These are phyloP conservation scores for Dendrolimus houi DNA, from an alignment of 2,888 invertebrate species.

Conservation along the genomic window DNA sequence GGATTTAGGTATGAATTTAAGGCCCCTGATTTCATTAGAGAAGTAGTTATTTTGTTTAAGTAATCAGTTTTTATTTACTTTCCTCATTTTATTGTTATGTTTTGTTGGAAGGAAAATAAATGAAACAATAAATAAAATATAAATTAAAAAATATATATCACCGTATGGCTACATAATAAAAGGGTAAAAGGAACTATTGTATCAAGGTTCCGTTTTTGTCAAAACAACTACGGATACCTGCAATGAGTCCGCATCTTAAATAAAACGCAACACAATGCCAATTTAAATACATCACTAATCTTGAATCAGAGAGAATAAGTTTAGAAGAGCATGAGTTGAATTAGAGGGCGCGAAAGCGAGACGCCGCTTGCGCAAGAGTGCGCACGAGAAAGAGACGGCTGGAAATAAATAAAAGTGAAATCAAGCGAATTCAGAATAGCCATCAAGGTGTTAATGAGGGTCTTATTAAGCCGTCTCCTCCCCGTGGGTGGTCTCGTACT, in stretches of 20 bases:
- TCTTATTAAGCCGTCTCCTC: conserved; percentile 74
- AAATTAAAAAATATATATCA: too few relatives aligned
- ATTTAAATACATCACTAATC: conserved; percentile 74
- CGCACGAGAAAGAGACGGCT: conserved; percentile 38
- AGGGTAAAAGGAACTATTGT: too few relatives aligned
- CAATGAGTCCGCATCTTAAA: conserved; percentile 18
- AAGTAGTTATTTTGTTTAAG: too few relatives aligned
- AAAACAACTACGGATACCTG: too few relatives aligned
- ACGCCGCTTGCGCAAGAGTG: conserved; percentile 32
- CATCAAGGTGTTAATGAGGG: conserved; percentile 76
- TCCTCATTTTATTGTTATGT: too few relatives aligned
- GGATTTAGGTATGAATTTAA: too few relatives aligned
- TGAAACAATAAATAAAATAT: too few relatives aligned
- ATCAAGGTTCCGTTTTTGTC: too few relatives aligned
- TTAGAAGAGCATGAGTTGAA: conserved; percentile 68
- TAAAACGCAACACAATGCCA: conserved; percentile 69
- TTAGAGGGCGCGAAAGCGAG: conserved; percentile 53
- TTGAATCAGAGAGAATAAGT: conserved; percentile 72
- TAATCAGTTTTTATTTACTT: too few relatives aligned
- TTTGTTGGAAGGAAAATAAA: too few relatives aligned
- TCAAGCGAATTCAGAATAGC: conserved; percentile 73
- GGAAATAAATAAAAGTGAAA: conserved; percentile 66
- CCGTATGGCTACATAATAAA: too few relatives aligned
- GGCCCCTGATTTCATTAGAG: too few relatives aligned
- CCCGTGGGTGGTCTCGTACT: conserved; percentile 68